Percentiles rank a stretch among this genome's conserved stretches.
Conservation (phyloP, 2,797 vertebrate genomes). For the Liasis olivaceus region DNA sequence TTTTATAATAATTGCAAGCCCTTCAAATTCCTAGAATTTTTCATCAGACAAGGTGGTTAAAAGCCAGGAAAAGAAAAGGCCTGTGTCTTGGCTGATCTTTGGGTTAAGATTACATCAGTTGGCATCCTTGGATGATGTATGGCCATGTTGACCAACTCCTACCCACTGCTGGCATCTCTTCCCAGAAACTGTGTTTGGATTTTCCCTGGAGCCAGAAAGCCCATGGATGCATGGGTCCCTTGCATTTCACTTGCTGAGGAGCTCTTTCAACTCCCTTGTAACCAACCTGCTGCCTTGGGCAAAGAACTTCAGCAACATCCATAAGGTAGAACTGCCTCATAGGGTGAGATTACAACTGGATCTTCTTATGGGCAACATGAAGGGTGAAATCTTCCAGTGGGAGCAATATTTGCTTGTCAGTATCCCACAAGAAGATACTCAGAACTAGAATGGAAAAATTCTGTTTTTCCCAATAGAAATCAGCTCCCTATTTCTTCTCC, state of each 20-base stretch:
- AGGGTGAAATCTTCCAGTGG: neutral
- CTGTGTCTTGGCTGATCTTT: neutral
- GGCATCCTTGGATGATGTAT: neutral
- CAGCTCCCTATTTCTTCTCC: neutral
- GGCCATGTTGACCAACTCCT: neutral
- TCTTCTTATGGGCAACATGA: neutral
- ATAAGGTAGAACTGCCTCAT: conserved; percentile 9
- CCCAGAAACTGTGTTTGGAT: neutral
- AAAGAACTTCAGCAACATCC: conserved; percentile 25
- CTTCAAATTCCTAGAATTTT: neutral
- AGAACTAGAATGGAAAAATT: neutral
- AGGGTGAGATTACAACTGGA: neutral
- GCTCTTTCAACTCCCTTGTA: neutral
- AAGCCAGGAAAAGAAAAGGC: neutral
- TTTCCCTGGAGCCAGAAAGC: neutral
- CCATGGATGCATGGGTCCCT: neutral
- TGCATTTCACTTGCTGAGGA: neutral
- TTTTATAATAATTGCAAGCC: neutral
- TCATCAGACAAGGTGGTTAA: neutral
- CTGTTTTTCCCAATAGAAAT: neutral
- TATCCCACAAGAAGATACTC: neutral
- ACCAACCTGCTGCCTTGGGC: neutral
- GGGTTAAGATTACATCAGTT: neutral
- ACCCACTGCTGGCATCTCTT: neutral
- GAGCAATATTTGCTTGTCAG: neutral